Evolutionary conservation across 1,140 invertebrate genomes (phyloP).

Genomic region (Octopus sinensis): DNA sequence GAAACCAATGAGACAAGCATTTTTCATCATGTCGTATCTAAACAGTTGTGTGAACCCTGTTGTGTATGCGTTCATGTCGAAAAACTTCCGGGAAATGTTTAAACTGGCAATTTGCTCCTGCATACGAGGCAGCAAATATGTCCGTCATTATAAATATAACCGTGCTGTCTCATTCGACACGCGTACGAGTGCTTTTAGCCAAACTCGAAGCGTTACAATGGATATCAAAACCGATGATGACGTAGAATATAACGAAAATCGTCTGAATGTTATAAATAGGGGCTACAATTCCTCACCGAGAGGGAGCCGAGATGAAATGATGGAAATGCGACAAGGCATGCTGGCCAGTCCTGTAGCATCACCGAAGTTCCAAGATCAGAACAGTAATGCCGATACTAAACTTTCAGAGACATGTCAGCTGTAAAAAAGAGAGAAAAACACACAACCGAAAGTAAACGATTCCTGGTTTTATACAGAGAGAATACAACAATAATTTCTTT

Average conservation of each 20-base stretch:
- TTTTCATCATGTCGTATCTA: conserved; percentile 62
- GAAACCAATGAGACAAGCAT: conserved; percentile 66
- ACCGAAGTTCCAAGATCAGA: background rate
- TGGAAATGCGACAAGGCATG: background rate
- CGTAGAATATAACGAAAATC: background rate
- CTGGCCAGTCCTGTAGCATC: background rate
- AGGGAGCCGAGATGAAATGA: background rate
- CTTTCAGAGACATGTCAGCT: too few relatives aligned
- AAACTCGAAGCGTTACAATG: conserved; percentile 14
- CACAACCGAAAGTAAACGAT: too few relatives aligned
- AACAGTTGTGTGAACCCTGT: conserved; percentile 74
- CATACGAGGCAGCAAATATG: conserved; percentile 34
- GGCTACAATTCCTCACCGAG: background rate
- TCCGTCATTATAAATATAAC: conserved; percentile 32
- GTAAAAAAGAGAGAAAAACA: too few relatives aligned
- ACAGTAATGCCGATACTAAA: too few relatives aligned
- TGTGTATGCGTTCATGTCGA: conserved; percentile 77
- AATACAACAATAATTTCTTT: too few relatives aligned
- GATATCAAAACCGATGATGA: background rate
- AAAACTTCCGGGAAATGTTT: conserved; percentile 70
- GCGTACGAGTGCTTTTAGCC: conserved; percentile 23
- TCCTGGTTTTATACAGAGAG: too few relatives aligned
- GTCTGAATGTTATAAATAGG: background rate
- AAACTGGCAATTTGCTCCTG: conserved; percentile 56
- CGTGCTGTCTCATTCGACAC: conserved; percentile 25